Evolutionary conservation across 2,113 vertebrate species (phyloP).

Genomic region (Origma solitaria): DNA sequence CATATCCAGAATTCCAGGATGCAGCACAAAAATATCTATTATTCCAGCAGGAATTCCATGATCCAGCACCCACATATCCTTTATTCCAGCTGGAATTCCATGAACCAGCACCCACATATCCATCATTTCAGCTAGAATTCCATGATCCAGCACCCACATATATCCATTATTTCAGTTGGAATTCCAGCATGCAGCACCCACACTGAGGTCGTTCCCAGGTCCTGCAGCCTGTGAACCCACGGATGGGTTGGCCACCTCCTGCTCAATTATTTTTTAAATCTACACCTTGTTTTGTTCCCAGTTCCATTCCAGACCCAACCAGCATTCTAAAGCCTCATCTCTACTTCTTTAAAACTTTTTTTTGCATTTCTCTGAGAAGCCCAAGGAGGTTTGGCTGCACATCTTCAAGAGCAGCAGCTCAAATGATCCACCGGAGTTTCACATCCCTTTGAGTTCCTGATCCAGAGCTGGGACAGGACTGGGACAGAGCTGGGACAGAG

Average conservation of each 20-base stretch:
- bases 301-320: neutral
- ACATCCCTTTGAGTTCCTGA: neutral
- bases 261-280: neutral
- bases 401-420: neutral
- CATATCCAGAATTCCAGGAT: accelerated
- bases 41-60: neutral
- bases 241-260: neutral
- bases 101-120: accelerated
- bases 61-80: neutral
- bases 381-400: neutral
- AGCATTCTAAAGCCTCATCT: neutral
- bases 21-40: neutral
- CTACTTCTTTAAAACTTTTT: neutral
- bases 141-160: neutral
- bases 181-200: neutral
- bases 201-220: neutral
- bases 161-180: neutral
- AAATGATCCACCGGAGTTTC: neutral
- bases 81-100: neutral
- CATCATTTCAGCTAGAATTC: neutral
- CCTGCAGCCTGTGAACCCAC: neutral
- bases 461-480: neutral
- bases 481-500: neutral
- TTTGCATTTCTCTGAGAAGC: neutral
- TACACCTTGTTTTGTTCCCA: neutral